These are phyloP conservation scores for Ondatra zibethicus DNA, from an alignment of 2,113 vertebrate species.

Conservation along the genomic window DNA sequence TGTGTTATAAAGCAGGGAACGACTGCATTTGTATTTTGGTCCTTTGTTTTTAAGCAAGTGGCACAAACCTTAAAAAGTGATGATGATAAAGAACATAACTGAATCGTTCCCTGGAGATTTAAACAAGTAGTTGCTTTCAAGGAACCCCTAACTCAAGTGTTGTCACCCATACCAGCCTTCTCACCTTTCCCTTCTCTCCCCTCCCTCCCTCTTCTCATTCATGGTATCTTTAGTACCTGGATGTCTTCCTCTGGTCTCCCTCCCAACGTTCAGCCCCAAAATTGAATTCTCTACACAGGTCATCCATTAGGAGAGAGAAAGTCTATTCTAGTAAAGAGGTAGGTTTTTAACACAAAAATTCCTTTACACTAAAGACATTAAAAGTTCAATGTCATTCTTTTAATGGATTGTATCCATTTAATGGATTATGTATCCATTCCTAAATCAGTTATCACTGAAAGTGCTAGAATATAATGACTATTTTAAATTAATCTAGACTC, in stretches of 20 bases:
- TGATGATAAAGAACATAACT: neutral
- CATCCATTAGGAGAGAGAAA: neutral
- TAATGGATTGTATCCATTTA: neutral
- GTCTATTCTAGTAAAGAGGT: neutral
- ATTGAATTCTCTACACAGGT: neutral
- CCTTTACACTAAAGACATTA: neutral
- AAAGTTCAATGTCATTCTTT: neutral
- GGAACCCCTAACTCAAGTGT: neutral
- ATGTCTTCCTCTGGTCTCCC: neutral
- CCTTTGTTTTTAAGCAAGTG: neutral
- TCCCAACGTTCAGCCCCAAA: neutral
- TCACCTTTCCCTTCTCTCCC: too few relatives aligned
- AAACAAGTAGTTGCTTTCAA: neutral
- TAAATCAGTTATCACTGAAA: neutral
- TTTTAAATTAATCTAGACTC: neutral
- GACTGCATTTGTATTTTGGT: neutral
- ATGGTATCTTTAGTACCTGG: neutral
- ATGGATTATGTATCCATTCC: neutral
- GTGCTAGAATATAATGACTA: neutral
- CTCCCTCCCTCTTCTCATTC: neutral
- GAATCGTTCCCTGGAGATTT: conserved; percentile 9
- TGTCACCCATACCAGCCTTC: neutral
- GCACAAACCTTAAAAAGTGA: neutral
- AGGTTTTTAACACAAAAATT: neutral
- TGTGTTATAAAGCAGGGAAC: neutral